Conservation (phyloP, 2,888 invertebrate genomes). For the Himalopsyche japonica region DNA sequence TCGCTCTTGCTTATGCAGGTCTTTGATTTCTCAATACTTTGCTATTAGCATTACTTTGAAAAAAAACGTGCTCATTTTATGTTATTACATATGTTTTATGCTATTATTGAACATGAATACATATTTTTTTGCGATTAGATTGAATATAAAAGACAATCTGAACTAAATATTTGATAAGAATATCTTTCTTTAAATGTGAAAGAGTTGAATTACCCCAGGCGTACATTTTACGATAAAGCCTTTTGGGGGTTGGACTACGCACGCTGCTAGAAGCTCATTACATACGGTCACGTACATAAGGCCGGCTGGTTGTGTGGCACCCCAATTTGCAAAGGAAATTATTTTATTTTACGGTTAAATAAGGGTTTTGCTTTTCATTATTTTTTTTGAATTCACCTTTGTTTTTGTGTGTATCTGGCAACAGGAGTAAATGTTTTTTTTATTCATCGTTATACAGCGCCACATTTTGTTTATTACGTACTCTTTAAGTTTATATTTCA, state of each 20-base stretch:
- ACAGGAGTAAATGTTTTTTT: background rate
- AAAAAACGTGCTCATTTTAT: no score
- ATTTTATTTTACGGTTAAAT: slow-evolving; percentile 36
- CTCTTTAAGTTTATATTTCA: background rate
- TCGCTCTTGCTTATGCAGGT: no score
- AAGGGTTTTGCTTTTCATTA: slow-evolving; percentile 18
- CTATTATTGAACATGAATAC: no score
- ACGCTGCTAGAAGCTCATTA: slow-evolving; percentile 28
- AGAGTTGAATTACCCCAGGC: background rate
- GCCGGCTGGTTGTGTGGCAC: slow-evolving; percentile 15
- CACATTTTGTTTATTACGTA: background rate
- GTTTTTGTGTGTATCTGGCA: background rate
- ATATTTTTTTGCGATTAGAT: background rate
- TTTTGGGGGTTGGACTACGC: slow-evolving; percentile 2
- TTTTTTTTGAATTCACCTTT: slow-evolving; percentile 3
- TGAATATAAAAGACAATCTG: background rate
- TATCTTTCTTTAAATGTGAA: background rate
- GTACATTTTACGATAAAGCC: background rate
- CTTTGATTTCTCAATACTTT: no score
- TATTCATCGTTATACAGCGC: background rate
- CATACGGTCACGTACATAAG: slow-evolving; percentile 36
- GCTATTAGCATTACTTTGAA: no score
- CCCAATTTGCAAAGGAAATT: slow-evolving; percentile 32
- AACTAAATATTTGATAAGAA: no score
- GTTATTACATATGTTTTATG: no score